Conservation (phyloP, 2,113 vertebrate genomes). For the Setophaga coronata region DNA sequence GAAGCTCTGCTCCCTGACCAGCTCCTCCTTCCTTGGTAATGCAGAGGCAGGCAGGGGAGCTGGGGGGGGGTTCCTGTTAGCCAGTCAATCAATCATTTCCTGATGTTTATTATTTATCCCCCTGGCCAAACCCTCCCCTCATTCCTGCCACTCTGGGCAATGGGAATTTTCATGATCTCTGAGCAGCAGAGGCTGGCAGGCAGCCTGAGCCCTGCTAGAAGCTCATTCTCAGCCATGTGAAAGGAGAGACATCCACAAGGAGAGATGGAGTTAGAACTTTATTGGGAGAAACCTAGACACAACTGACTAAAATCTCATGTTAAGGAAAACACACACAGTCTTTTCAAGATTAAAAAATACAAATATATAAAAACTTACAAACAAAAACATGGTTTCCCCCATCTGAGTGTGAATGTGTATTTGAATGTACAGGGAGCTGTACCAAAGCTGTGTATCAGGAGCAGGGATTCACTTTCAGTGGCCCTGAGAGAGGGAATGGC, state of each 20-base stretch:
- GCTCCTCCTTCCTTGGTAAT: background rate
- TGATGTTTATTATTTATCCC: conserved; percentile 26
- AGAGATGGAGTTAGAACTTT: conserved; percentile 50
- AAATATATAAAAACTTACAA: conserved; percentile 41
- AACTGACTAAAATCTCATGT: background rate
- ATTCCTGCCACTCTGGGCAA: background rate
- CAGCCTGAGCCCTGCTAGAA: background rate
- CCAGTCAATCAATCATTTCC: conserved; percentile 40
- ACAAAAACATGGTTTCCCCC: background rate
- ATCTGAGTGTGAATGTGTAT: background rate
- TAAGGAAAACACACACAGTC: conserved; percentile 13
- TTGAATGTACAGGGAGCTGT: background rate
- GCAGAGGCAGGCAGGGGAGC: background rate
- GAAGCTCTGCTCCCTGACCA: background rate
- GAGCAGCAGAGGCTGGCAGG: conserved; percentile 3
- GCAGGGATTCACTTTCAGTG: background rate
- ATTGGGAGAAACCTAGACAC: conserved; percentile 53
- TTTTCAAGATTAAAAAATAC: conserved; percentile 48
- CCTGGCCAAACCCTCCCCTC: background rate
- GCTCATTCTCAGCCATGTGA: background rate
- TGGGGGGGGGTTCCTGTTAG: background rate
- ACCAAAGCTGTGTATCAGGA: background rate
- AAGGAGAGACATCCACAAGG: conserved; percentile 1
- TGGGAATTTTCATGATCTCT: conserved; percentile 8
- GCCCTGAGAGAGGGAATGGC: background rate